These are phyloP conservation scores for Eledone cirrhosa DNA, from an alignment of 2,888 invertebrate species.

Conservation along the genomic window DNA sequence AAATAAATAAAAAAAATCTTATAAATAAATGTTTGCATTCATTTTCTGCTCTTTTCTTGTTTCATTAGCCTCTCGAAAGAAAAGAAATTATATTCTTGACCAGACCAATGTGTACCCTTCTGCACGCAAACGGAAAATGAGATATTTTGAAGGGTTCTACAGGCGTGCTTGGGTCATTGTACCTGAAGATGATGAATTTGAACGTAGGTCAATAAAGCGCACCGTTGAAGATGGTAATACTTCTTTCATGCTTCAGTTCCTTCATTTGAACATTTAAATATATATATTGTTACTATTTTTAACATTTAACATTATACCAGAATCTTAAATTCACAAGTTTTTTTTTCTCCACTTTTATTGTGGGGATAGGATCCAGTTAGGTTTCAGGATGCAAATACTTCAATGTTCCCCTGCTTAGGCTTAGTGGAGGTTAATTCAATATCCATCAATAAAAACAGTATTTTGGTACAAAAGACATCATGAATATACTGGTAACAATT, in stretches of 20 bases:
- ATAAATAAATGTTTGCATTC: too few relatives aligned
- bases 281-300: not conserved
- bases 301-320: not conserved
- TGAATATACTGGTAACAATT: too few relatives aligned
- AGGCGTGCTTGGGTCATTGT: slow-evolving; percentile 90
- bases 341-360: too few relatives aligned
- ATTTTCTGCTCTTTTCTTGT: too few relatives aligned
- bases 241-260: not conserved
- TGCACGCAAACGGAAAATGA: slow-evolving; percentile 95
- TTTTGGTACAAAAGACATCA: too few relatives aligned
- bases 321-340: too few relatives aligned
- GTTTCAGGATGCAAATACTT: too few relatives aligned
- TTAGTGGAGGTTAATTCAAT: too few relatives aligned
- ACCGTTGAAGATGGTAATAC: slow-evolving; percentile 81
- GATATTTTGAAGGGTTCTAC: slow-evolving; percentile 90
- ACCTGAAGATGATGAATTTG: slow-evolving; percentile 86
- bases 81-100: slow-evolving; percentile 94
- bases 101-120: slow-evolving; percentile 98
- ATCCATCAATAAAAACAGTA: too few relatives aligned
- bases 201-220: slow-evolving; percentile 80
- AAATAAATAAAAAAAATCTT: too few relatives aligned
- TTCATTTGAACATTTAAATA: not conserved
- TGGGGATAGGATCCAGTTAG: too few relatives aligned
- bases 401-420: too few relatives aligned
- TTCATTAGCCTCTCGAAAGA: slow-evolving; percentile 56